Evolutionary conservation across 2,888 invertebrate species (phyloP).

Genomic region (Nowickia ferox): DNA sequence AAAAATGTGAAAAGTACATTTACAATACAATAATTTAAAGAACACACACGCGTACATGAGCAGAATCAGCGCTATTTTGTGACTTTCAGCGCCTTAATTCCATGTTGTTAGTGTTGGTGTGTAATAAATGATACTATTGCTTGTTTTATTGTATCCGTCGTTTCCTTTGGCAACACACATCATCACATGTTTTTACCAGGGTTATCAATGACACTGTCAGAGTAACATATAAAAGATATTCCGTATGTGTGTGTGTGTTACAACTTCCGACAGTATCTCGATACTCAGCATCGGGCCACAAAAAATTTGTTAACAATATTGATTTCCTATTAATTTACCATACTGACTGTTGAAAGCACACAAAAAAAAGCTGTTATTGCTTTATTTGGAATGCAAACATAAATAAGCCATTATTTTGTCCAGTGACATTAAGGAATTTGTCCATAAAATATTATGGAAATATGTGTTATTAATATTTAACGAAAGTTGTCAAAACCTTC

Average conservation of each 20-base stretch:
- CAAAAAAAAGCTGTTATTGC: constrained; percentile 11
- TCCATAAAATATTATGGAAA: background rate
- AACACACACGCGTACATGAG: background rate
- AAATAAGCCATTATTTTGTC: constrained; percentile 22
- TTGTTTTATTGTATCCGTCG: background rate
- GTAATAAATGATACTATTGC: constrained; percentile 60
- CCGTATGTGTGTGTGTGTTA: constrained; percentile 9
- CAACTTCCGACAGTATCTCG: constrained; percentile 35
- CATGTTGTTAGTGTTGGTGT: constrained; percentile 53
- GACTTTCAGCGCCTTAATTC: constrained; percentile 57
- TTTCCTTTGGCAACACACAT: constrained; percentile 49
- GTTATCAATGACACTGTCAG: constrained; percentile 55
- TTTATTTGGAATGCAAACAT: constrained; percentile 14
- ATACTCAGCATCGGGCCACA: background rate
- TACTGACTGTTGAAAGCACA: background rate
- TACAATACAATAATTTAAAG: background rate
- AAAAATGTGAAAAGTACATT: constrained; percentile 7
- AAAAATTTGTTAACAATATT: constrained; percentile 56
- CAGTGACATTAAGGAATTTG: background rate
- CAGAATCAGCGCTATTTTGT: constrained; percentile 26
- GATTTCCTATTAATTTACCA: constrained; percentile 44
- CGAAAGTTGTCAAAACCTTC: background rate
- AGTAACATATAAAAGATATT: background rate
- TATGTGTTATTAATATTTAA: background rate
- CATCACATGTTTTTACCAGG: constrained; percentile 29